Percentiles rank a stretch among this genome's conserved stretches.
These are phyloP conservation scores for Therioaphis trifolii DNA, from an alignment of 2,888 invertebrate genomes.

Conservation along the genomic window DNA sequence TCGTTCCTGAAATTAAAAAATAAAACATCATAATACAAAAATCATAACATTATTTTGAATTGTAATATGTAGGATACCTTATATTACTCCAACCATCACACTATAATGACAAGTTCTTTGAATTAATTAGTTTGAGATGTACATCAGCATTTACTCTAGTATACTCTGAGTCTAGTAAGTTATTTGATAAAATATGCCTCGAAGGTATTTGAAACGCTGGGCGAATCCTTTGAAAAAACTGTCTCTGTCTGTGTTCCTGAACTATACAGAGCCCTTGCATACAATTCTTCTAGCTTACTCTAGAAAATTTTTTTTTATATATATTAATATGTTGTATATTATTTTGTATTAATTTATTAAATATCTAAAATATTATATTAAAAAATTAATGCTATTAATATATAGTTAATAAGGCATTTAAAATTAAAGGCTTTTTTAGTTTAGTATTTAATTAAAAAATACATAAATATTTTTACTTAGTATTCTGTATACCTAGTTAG, in stretches of 20 bases:
- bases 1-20: not conserved
- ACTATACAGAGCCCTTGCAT: constrained; percentile 5
- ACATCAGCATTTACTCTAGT: not conserved
- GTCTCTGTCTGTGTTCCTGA: not conserved
- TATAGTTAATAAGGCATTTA: no score
- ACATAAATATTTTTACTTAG: no score
- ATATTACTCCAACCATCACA: not conserved
- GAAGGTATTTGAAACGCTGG: constrained; percentile 6
- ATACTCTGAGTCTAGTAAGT: not conserved
- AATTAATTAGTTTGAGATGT: not conserved
- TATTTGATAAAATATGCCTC: not conserved
- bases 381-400: no score
- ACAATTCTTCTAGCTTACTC: constrained; percentile 9
- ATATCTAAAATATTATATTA: no score
- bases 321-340: not conserved
- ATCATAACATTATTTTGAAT: not conserved
- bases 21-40: not conserved
- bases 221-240: not conserved
- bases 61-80: constrained; percentile 6
- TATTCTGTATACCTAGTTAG: no score
- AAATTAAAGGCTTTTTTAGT: no score
- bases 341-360: not conserved
- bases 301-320: no score
- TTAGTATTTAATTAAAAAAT: no score
- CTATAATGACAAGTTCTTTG: not conserved